Conservation (phyloP, 2,113 vertebrate genomes). For the Athene cunicularia region DNA sequence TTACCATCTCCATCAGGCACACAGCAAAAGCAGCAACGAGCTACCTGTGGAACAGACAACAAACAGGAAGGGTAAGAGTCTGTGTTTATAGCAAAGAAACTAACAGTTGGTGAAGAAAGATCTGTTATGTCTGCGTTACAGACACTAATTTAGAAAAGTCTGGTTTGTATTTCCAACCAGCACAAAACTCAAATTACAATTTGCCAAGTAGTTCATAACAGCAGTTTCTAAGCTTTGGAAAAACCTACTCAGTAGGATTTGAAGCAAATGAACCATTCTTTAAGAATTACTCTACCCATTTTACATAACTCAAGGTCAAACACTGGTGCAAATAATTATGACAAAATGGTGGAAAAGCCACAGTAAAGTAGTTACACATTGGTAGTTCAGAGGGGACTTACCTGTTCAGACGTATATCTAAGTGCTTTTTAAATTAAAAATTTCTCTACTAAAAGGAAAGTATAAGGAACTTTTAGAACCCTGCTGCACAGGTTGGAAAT, state of each 20-base stretch:
- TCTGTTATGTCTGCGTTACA: neutral
- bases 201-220: neutral
- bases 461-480: neutral
- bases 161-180: neutral
- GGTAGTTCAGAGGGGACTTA: neutral
- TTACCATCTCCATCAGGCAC: constrained; percentile 82
- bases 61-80: neutral
- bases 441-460: neutral
- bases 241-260: neutral
- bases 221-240: neutral
- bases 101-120: neutral
- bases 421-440: neutral
- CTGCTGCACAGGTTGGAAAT: neutral
- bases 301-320: neutral
- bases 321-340: neutral
- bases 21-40: constrained; percentile 95
- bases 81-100: neutral
- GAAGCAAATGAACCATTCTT: neutral
- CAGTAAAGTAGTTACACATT: neutral
- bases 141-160: neutral
- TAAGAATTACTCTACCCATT: neutral
- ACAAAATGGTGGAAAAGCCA: neutral
- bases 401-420: neutral
- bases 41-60: constrained; percentile 79
- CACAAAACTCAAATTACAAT: neutral